These are phyloP conservation scores for Formica aserva DNA, from an alignment of 2,888 invertebrate genomes.

Conservation along the genomic window DNA sequence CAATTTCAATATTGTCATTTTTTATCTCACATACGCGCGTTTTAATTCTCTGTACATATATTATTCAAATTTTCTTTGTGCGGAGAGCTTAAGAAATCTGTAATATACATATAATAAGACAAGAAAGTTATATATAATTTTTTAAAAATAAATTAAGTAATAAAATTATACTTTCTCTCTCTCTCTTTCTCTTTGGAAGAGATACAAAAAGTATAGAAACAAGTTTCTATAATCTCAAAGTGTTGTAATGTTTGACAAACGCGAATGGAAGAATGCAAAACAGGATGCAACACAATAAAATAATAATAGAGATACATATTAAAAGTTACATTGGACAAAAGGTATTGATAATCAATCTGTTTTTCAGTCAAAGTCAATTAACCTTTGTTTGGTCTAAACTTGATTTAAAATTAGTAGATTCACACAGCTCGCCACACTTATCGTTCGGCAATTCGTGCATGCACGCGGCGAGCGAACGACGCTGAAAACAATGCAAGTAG, in stretches of 20 bases:
- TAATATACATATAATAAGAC: too few species aligned
- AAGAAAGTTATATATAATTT: background rate
- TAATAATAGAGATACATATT: background rate
- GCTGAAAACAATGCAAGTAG: constrained; percentile 42
- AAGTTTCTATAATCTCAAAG: background rate
- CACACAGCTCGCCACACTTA: background rate
- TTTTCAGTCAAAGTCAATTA: constrained; percentile 25
- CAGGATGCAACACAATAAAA: background rate
- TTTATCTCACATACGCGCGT: background rate
- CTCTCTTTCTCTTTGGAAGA: background rate
- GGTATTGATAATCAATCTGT: background rate
- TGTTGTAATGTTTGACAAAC: background rate
- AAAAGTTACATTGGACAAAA: background rate
- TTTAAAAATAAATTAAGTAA: background rate
- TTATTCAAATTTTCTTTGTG: background rate
- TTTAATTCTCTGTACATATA: background rate
- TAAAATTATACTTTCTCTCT: background rate
- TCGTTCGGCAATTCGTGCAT: background rate
- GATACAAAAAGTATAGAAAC: background rate
- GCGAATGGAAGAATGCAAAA: background rate
- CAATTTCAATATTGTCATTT: background rate
- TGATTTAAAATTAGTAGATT: background rate
- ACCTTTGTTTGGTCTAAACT: constrained; percentile 18
- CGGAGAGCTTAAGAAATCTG: background rate
- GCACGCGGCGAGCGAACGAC: background rate